Evolutionary conservation across 2,888 invertebrate genomes (phyloP).

Genomic region (Ischnura elegans): DNA sequence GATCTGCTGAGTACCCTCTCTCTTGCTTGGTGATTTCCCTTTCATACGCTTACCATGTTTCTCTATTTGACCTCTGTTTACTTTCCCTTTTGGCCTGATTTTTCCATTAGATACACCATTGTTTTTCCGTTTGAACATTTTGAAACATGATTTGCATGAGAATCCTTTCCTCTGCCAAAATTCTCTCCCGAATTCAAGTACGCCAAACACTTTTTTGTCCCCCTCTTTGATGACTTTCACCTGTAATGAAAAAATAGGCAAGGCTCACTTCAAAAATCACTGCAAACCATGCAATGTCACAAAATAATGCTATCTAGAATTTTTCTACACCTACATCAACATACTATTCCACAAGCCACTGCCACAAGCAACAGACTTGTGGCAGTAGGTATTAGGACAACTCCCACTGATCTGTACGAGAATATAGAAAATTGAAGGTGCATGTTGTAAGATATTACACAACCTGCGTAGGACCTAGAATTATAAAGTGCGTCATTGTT

Average conservation of each 20-base stretch:
- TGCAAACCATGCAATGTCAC: not conserved
- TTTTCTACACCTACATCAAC: too few species aligned
- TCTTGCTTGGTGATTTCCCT: not conserved
- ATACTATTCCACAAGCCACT: too few species aligned
- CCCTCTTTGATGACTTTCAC: not conserved
- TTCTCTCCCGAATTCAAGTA: not conserved
- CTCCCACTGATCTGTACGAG: too few species aligned
- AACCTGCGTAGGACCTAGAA: too few species aligned
- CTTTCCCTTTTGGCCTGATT: not conserved
- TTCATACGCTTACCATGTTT: not conserved
- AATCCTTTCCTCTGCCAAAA: not conserved
- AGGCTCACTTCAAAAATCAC: not conserved
- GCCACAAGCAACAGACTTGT: too few species aligned
- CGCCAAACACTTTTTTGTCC: not conserved
- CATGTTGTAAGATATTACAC: too few species aligned
- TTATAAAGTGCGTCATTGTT: too few species aligned
- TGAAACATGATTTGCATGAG: not conserved
- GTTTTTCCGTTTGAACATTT: not conserved
- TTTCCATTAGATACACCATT: not conserved
- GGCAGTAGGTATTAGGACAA: too few species aligned
- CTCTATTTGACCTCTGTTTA: not conserved
- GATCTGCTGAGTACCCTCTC: not conserved
- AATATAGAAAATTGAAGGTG: too few species aligned
- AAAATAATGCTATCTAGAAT: not conserved
- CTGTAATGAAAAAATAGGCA: not conserved